Evolutionary conservation across 2,797 vertebrate species (phyloP), one percentile per base, ranked within the genome.

Genomic region (Cryptoprocta ferox): DNA sequence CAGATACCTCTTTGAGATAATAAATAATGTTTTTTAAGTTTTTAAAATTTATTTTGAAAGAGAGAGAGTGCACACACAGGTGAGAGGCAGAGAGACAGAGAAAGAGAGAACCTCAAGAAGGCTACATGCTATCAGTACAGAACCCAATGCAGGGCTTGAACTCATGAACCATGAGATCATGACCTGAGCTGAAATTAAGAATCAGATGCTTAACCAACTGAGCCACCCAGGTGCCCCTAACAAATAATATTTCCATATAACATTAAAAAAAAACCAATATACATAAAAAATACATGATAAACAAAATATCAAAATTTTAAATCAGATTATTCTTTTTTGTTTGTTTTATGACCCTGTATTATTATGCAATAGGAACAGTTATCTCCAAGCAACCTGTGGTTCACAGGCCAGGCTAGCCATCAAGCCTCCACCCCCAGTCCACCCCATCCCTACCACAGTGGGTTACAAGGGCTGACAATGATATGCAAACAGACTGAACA

Each of bases 261-360:
- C 24, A 26, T 75, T 88, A 26, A 15, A 15, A 85, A 81, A 50
- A 59, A 37, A 80, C 37, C 39, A 53, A 81, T 91, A 93, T 78
- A 45, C 35, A 82, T 89, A 37, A 81, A 80, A 89, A 75, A 56
- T 79, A 42, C 12, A 56, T 50, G n/a, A 26, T 66, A 71, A 78
- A 65, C 19, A 81, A 95, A 96, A 61, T 80, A 95, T 45, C 73
- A 75, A 73, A 73, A 87, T 45, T 83, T 87, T 79, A n/a, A 93
- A 61, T 68, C 56, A 37, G 59, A 63, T 10, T 66, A 50, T 61
- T 84, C 42, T 89, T 68, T 28, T 78, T 71, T 70, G 26, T 61
- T 66, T 81, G 56, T 45, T 91, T 68, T 28, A 42, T 84, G 39
- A 42, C 5, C 39, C 16, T 0, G 3, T 24, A 18, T 21, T 76